These are phyloP conservation scores for Myotis brandtii DNA, from an alignment of 2,113 vertebrate species.

Conservation along the genomic window DNA sequence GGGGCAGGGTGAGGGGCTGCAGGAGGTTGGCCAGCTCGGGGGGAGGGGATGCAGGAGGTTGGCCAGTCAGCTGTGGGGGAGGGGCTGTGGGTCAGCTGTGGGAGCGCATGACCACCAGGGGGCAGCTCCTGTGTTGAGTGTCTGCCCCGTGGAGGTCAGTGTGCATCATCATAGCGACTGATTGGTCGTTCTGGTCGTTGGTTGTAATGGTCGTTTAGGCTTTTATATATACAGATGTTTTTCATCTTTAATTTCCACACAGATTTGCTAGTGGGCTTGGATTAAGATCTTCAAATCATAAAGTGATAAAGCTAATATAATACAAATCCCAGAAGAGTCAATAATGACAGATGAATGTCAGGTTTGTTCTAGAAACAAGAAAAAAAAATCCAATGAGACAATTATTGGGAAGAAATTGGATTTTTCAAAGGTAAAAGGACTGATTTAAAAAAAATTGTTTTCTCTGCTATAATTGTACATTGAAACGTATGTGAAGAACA, in stretches of 20 bases:
- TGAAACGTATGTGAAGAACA: not conserved
- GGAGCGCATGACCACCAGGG: no score
- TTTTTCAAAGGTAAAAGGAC: not conserved
- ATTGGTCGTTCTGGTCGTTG: no score
- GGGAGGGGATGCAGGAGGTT: no score
- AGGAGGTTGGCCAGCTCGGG: no score
- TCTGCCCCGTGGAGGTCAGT: no score
- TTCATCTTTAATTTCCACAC: slow-evolving; percentile 52
- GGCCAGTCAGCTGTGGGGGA: no score
- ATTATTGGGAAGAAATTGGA: not conserved
- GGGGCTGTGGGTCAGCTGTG: no score
- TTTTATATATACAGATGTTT: slow-evolving; percentile 17
- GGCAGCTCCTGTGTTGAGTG: no score
- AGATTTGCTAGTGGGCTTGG: slow-evolving; percentile 43
- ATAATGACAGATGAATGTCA: slow-evolving; percentile 36
- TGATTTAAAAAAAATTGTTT: not conserved
- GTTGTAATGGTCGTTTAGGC: no score
- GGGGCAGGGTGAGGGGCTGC: no score
- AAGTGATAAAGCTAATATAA: slow-evolving; percentile 56
- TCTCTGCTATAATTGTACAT: not conserved
- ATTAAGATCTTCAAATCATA: slow-evolving; percentile 62
- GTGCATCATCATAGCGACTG: no score
- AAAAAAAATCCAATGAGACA: not conserved
- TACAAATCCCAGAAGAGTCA: slow-evolving; percentile 55
- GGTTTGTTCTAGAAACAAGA: not conserved